A percentile compares a stretch with the other conserved stretches of the same genome.
phyloP scores from a whole-genome alignment of 2,113 vertebrate genomes.

The Cyphotilapia sp. region DNA sequence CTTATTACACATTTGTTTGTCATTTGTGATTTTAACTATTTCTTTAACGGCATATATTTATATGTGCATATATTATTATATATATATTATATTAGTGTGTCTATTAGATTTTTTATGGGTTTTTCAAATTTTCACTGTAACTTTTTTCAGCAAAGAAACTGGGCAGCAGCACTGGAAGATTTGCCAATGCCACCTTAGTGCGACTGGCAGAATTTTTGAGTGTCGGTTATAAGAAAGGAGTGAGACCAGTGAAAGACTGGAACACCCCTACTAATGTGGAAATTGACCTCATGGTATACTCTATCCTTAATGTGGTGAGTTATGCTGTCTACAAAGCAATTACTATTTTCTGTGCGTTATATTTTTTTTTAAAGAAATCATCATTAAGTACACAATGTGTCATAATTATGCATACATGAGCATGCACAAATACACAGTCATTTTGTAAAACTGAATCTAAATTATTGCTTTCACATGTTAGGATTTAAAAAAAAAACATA shows the following conservation, averaged over 20 bases:
- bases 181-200: conserved; percentile 72
- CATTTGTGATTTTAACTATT: not conserved
- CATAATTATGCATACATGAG: not conserved
- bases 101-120: not conserved
- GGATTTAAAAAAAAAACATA: fast-evolving
- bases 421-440: not conserved
- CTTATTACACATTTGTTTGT: not conserved
- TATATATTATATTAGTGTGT: not conserved
- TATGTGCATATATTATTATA: not conserved
- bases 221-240: conserved; percentile 80
- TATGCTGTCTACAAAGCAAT: not conserved
- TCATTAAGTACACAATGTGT: fast-evolving
- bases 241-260: conserved; percentile 89
- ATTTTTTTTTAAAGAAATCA: not conserved
- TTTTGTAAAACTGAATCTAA: not conserved
- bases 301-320: conserved; percentile 92
- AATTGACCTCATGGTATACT: conserved; percentile 94
- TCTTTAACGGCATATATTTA: not conserved
- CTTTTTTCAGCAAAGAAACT: conserved; percentile 52
- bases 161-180: not conserved
- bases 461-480: not conserved
- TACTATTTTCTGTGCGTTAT: fast-evolving
- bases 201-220: conserved; percentile 78
- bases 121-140: not conserved
- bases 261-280: conserved; percentile 79